phyloP scores from a whole-genome alignment of 2,797 vertebrate genomes.

The Sebastes taczanowskii region DNA sequence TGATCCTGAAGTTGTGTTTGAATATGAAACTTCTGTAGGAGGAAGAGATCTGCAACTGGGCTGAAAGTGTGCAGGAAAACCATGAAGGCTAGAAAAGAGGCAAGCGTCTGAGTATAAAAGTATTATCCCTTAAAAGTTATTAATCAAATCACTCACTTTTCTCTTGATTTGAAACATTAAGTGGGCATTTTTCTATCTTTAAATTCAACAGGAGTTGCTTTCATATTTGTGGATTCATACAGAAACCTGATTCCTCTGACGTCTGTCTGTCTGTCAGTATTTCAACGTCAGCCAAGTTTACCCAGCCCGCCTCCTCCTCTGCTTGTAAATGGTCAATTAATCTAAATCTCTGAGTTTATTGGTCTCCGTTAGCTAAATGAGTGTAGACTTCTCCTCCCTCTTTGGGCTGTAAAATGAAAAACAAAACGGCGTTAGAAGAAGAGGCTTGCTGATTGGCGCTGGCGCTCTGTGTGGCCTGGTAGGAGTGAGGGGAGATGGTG shows the following conservation, averaged over 20 bases:
- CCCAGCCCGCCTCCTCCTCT: conserved; percentile 46
- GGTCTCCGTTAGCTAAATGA: conserved; percentile 76
- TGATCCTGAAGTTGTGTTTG: neutral
- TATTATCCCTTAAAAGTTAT: neutral
- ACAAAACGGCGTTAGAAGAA: conserved; percentile 48
- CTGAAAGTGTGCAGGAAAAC: neutral
- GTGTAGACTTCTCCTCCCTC: conserved; percentile 71
- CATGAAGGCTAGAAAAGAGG: neutral
- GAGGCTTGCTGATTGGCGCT: conserved; percentile 73
- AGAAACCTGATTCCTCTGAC: neutral
- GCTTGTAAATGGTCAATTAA: conserved; percentile 77
- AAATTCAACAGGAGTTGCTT: neutral
- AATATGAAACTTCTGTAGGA: neutral
- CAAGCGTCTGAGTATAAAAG: neutral
- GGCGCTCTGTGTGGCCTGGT: conserved; percentile 80
- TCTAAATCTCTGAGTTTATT: conserved; percentile 76
- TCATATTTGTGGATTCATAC: neutral
- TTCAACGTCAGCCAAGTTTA: neutral
- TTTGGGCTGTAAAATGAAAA: conserved; percentile 67
- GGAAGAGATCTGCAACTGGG: neutral
- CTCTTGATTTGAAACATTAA: neutral
- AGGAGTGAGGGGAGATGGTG: conserved; percentile 26
- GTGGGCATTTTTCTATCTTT: neutral
- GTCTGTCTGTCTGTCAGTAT: neutral
- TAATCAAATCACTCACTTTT: neutral